Base-by-base conservation (phyloP, 2,113 vertebrate genomes). In the Rhombomys opimus region DNA sequence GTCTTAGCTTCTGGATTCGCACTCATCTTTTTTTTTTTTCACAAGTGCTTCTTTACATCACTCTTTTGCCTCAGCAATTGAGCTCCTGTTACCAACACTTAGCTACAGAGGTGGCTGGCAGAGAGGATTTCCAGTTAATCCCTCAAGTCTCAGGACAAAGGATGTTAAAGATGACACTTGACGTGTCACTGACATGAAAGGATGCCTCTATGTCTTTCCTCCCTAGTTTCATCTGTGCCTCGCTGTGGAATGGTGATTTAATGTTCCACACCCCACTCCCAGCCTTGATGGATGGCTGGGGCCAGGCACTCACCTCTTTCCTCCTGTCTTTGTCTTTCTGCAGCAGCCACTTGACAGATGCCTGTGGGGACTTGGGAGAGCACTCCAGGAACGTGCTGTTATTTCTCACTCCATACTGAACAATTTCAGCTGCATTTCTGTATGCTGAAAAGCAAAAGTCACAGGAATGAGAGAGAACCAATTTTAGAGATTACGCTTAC, bases 361-460 rank as follows among this genome's bases (percentile, higher is more conserved):
- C 99, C 98, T 99, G 99, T 0, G 99, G 99, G 97, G 99, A 99
- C 98, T 99, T 99, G 50, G 99, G 99, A 30, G 98, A 97, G 76
- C 99, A 99, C 98, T 99, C 99, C 15, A 99, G 99, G 98, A 99
- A 99, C 76, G 99, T 99, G 97, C 99, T 99, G 98, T 99, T 99
- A 98, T 99, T 99, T 98, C 99, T 99, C 0, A 99, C 99, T 93
- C 99, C 99, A 5, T 99, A 99, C 94, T 99, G 99, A 95, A 99
- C 98, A 97, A 99, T 99, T 98, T 99, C 99, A 96, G 98, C 99
- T 32, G 99, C 99, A 0, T 99, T 99, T 98, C 99, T 99, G 97
- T 99, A 99, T 25, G 99, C 99, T 99, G 96, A 59, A 95, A 98
- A 75, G 38, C 50, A 97, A 97, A 96, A 95, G 35, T 20, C 35